Percentiles rank a stretch among this genome's conserved stretches.
phyloP scores from a whole-genome alignment of 2,797 vertebrate species.

The Diglossa cyanea region DNA sequence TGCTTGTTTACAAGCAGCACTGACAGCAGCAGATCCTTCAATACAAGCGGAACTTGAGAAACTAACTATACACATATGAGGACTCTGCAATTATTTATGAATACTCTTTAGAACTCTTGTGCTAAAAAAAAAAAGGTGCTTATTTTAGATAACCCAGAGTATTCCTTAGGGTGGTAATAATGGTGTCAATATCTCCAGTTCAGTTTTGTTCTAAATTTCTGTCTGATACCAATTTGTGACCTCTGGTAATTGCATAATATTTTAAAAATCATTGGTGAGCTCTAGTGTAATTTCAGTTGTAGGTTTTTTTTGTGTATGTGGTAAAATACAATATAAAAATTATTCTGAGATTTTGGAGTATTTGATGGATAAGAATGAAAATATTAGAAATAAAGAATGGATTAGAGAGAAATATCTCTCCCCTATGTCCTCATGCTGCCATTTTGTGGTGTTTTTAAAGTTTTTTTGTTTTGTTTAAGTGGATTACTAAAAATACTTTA shows the following conservation, averaged over 20 bases:
- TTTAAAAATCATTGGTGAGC: not conserved
- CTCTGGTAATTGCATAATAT: not conserved
- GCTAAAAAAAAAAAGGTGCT: not conserved
- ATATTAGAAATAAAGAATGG: not conserved
- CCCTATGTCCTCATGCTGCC: rapidly evolving
- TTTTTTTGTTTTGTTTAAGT: not conserved
- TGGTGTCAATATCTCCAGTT: not conserved
- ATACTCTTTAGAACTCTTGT: not conserved
- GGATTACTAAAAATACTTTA: not conserved
- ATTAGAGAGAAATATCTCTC: not conserved
- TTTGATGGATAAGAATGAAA: not conserved
- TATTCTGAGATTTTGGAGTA: not conserved
- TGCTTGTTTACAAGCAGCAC: not conserved
- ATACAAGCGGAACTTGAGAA: not conserved
- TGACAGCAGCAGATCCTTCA: not conserved
- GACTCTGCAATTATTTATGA: not conserved
- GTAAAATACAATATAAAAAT: not conserved
- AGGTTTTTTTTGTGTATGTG: not conserved
- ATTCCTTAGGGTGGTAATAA: not conserved
- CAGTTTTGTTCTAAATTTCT: not conserved
- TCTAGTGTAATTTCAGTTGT: not conserved
- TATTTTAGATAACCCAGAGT: not conserved
- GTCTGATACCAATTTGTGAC: not conserved
- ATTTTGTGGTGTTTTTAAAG: not conserved
- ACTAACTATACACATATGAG: not conserved